These are phyloP conservation scores for Bradypus variegatus DNA, from an alignment of 2,797 vertebrate genomes.

Conservation along the genomic window DNA sequence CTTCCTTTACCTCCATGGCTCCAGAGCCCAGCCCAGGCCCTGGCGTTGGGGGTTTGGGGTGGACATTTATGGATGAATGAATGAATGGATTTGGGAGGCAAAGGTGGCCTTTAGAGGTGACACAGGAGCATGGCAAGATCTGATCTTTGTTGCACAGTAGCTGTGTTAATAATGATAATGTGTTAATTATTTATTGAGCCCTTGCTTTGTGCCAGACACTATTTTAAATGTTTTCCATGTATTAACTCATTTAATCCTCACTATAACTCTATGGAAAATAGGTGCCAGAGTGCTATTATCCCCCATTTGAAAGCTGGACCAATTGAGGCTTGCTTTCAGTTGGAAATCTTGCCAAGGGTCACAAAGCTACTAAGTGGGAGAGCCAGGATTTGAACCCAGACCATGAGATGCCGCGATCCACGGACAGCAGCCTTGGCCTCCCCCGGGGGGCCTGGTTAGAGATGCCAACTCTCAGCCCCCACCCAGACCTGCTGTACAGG, in stretches of 20 bases:
- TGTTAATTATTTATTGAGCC: background rate
- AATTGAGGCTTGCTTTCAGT: background rate
- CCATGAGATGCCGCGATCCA: background rate
- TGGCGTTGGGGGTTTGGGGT: too few relatives aligned
- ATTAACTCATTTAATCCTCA: background rate
- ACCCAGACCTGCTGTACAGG: too few relatives aligned
- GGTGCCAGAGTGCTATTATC: background rate
- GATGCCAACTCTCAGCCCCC: too few relatives aligned
- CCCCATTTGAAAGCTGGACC: background rate
- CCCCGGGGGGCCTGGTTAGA: background rate
- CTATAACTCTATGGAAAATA: too few relatives aligned
- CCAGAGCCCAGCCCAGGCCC: background rate
- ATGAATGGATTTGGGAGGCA: background rate
- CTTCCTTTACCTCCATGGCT: background rate
- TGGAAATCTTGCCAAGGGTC: background rate
- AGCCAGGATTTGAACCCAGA: background rate
- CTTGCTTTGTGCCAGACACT: background rate
- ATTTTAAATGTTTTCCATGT: background rate
- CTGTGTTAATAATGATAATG: background rate
- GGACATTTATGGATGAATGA: background rate
- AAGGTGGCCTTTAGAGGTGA: background rate
- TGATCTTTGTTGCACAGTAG: too few relatives aligned
- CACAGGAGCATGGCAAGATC: background rate
- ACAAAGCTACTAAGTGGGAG: background rate
- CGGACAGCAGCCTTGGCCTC: background rate